Base-by-base conservation (phyloP, 2,888 invertebrate genomes). In the Junonia oenone region DNA sequence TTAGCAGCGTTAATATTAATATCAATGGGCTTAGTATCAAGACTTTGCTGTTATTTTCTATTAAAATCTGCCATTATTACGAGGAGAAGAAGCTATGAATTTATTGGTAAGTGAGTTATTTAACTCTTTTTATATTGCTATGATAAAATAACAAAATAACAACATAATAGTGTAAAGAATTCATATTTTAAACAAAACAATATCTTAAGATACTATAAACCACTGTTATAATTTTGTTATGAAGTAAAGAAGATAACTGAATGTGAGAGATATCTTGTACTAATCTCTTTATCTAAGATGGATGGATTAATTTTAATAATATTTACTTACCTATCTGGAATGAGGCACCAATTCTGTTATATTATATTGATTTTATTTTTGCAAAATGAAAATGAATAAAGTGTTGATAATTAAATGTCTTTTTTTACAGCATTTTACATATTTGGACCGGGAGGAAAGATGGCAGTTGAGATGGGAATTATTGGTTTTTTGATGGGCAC, bases 401-500 rank as follows among this genome's bases (percentile, higher is more conserved):
- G n/a, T n/a, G n/a, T 22, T 22, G 2, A 22, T 22, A 22, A 22
- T 3, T 2, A 22, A 38, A 17, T 11, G 14, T 15, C 2, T n/a
- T 15, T 17, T 59, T 57, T 89, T 85, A 46, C 88, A 93, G 98
- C 98, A 2, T 96, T 96, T 72, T 95, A 97, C 76, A 94, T 96
- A 0, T 97, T 98, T 81, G 99, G 99, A 5, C 91, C 94, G 0
- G 92, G 94, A n/a, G 99, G 99, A 17, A 99, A 99, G 77, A 90
- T 98, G 60, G 90, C 95, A 0, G 97, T 97, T 0, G 99, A 99
- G 84, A 84, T 99, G 8, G 96, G 98, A 63, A 96, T 98, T 65
- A 97, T 99, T 68, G 97, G 98, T 0, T 97, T 98, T 73, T 91
- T 99, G 48, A 92, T 99, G 80, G 99, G 99, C 8, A 98, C 98